Base-by-base conservation (phyloP, 2,888 invertebrate genomes). In the Habrosyne pyritoides region DNA sequence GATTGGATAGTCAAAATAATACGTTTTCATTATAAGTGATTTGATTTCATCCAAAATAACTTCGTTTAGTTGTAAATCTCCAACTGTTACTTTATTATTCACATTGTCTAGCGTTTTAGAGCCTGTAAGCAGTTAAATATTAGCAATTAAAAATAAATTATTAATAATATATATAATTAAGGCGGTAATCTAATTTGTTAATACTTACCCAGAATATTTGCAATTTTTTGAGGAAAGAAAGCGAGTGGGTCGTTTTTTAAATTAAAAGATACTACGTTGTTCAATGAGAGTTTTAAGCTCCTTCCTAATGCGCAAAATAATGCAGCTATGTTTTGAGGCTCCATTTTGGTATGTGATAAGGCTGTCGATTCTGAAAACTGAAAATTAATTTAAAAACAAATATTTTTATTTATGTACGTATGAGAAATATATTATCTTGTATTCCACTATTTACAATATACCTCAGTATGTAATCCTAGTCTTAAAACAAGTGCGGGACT, bases 221-320 rank as follows among this genome's bases (percentile, higher is more conserved):
- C 56, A 6, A 76, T 56, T 54, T 76, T 74, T 14, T 42, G 51
- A 14, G 56, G 53, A 56, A 72, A 72, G 26, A 72, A 63, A 0
- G 50, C 26, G 47, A 52, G 21, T 26, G 55, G 56, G 47, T 54
- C 54, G 55, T 66, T 66, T 47, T 68, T 71, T 8, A 66, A 54
- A 63, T 75, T 71, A 53, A 65, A 75, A 0, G 76, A 67, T 12
- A 72, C 21, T 55, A 81, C 73, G 55, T 75, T 81, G 24, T 63
- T 69, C 50, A 78, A 69, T 57, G 81, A 80, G 26, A 78, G 69
- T 68, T 77, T 81, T 49, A 84, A 66, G 61, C 81, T 77, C 2
- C 59, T 73, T 66, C 84, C 84, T 50, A 84, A 61, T 28, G 78
- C 68, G 48, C 68, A 80, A 54, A 84, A 78, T 30, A 78, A 61